Evolutionary conservation across 2,797 vertebrate species (phyloP).

Genomic region (Cossypha polioptera): DNA sequence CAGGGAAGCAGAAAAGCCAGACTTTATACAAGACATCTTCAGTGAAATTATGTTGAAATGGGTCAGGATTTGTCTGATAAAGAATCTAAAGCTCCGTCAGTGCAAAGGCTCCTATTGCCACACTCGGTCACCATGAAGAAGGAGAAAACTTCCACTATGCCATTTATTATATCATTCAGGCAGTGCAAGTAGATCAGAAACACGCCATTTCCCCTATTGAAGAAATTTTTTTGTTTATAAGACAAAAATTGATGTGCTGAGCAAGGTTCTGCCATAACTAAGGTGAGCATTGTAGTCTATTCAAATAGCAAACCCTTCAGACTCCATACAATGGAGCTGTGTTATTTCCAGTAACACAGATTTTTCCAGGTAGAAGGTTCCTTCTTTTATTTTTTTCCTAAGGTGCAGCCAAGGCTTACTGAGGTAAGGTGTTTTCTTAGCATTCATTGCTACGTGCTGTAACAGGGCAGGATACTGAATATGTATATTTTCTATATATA

Average conservation of each 20-base stretch:
- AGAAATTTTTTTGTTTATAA: background rate
- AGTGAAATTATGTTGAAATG: background rate
- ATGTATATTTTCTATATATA: background rate
- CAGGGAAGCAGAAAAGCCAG: background rate
- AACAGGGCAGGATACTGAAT: background rate
- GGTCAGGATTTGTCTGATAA: background rate
- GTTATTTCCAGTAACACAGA: background rate
- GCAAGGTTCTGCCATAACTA: background rate
- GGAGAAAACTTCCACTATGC: background rate
- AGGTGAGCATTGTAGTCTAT: background rate
- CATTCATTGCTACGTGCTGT: background rate
- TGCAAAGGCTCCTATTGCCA: background rate
- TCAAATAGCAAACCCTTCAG: background rate
- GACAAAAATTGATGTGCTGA: background rate
- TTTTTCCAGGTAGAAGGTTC: background rate
- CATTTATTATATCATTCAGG: background rate
- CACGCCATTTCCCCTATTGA: background rate
- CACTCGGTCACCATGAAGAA: background rate
- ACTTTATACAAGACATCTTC: background rate
- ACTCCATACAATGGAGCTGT: background rate
- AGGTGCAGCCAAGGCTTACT: background rate
- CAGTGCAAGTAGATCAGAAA: background rate
- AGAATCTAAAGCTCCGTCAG: background rate
- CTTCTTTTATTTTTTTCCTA: background rate
- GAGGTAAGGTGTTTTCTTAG: background rate